A percentile compares a stretch with the other conserved stretches of the same genome.
Conservation (phyloP, 2,888 invertebrate species). For the Apoda limacodes region DNA sequence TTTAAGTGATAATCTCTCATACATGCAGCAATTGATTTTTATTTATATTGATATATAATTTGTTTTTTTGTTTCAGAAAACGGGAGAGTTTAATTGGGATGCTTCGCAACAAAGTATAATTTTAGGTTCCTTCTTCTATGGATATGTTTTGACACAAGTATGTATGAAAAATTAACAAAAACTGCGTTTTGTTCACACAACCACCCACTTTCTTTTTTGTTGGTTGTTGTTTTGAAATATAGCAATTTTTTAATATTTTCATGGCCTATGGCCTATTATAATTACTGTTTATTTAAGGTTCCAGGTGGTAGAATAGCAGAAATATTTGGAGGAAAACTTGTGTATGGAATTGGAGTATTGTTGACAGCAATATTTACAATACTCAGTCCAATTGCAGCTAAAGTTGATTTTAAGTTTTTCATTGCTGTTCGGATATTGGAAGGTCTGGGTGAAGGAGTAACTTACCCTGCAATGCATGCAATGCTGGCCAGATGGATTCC, state of each 20-base stretch:
- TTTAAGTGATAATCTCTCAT: too few relatives aligned
- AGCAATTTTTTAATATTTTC: not conserved
- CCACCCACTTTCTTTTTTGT: too few relatives aligned
- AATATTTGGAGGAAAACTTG: constrained; percentile 86
- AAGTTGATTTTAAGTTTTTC: constrained; percentile 74
- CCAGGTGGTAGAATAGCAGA: constrained; percentile 89
- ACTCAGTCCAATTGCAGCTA: constrained; percentile 85
- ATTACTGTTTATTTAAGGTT: constrained; percentile 31
- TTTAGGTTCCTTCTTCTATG: constrained; percentile 86
- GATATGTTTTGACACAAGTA: constrained; percentile 84
- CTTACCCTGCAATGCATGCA: constrained; percentile 94
- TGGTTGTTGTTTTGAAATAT: too few relatives aligned
- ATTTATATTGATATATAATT: too few relatives aligned
- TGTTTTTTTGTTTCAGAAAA: constrained; percentile 53
- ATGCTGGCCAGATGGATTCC: constrained; percentile 95
- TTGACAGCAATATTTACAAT: constrained; percentile 86
- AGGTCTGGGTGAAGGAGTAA: constrained; percentile 90
- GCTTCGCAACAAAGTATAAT: constrained; percentile 84
- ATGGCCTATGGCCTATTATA: constrained; percentile 2
- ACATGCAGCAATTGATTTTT: too few relatives aligned
- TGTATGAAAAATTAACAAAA: constrained; percentile 1
- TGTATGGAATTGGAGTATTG: constrained; percentile 85
- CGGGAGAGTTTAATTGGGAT: constrained; percentile 83
- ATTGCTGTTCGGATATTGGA: constrained; percentile 82
- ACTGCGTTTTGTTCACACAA: not conserved